Percentiles rank a stretch among this genome's conserved stretches.
phyloP scores from a whole-genome alignment of 2,797 vertebrate species.

The Gobio occitaniae region DNA sequence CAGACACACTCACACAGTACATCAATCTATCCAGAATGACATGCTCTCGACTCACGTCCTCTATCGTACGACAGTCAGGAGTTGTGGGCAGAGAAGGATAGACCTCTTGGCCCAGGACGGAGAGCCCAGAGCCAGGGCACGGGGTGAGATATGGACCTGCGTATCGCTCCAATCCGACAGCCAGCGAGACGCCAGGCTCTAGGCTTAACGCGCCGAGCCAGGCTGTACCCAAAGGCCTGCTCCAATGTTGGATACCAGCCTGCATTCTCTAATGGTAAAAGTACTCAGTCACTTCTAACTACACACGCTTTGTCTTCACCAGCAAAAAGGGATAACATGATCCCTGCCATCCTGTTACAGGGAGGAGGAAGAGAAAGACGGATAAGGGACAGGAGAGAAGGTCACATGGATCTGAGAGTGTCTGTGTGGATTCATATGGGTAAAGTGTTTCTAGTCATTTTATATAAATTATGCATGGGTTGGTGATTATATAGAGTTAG shows the following conservation, averaged over 20 bases:
- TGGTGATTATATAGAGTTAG: background rate
- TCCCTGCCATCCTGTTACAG: constrained; percentile 28
- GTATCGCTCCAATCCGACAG: constrained; percentile 18
- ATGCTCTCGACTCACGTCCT: constrained; percentile 11
- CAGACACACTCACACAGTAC: constrained; percentile 50
- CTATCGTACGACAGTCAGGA: constrained; percentile 3
- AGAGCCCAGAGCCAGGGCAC: constrained; percentile 32
- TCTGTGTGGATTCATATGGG: background rate
- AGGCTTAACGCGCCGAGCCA: constrained; percentile 28
- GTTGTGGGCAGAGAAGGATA: constrained; percentile 28
- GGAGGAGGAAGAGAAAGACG: background rate
- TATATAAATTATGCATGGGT: too few species aligned
- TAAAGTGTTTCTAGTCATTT: background rate
- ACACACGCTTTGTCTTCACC: constrained; percentile 26
- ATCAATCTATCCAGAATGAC: constrained; percentile 19
- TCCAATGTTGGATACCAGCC: constrained; percentile 29
- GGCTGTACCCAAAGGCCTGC: constrained; percentile 40
- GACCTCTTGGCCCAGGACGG: constrained; percentile 28
- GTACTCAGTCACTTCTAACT: constrained; percentile 25
- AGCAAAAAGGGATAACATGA: constrained; percentile 36
- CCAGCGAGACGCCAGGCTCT: constrained; percentile 26
- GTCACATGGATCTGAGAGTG: background rate
- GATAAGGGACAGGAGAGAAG: background rate
- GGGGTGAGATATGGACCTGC: constrained; percentile 19
- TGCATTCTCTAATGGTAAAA: constrained; percentile 44